Conservation (phyloP, 2,888 invertebrate species). For the Ophraella communa region DNA sequence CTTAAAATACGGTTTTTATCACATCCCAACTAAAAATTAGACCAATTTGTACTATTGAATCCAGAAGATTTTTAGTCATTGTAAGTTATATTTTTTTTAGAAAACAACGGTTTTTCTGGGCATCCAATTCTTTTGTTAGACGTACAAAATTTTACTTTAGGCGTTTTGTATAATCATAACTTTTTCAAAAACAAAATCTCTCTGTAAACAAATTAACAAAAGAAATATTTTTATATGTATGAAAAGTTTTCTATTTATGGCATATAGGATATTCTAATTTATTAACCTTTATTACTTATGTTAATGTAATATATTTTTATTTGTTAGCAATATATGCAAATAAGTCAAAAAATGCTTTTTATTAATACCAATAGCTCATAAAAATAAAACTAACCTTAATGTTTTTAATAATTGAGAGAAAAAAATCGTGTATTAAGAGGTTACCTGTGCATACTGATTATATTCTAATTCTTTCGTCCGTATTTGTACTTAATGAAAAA, state of each 20-base stretch:
- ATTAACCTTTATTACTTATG: neutral
- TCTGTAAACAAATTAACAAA: neutral
- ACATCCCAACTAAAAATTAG: neutral
- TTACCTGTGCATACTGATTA: constrained; percentile 21
- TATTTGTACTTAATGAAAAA: constrained; percentile 52
- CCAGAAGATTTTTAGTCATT: neutral
- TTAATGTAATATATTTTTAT: neutral
- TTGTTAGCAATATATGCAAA: constrained; percentile 1
- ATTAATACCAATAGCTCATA: neutral
- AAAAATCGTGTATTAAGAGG: constrained; percentile 20
- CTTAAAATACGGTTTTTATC: neutral
- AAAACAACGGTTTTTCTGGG: too few relatives aligned
- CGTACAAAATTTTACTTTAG: neutral
- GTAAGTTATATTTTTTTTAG: neutral
- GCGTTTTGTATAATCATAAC: neutral
- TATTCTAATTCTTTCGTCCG: constrained; percentile 53
- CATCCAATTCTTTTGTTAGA: too few relatives aligned
- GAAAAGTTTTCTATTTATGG: neutral
- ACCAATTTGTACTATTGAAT: neutral
- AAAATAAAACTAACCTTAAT: neutral
- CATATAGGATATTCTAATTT: neutral
- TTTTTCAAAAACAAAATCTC: neutral
- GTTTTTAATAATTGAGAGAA: neutral
- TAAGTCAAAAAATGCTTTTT: neutral
- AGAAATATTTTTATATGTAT: neutral